These are phyloP conservation scores for Pardalotus punctatus DNA, from an alignment of 2,113 vertebrate genomes.

Conservation along the genomic window DNA sequence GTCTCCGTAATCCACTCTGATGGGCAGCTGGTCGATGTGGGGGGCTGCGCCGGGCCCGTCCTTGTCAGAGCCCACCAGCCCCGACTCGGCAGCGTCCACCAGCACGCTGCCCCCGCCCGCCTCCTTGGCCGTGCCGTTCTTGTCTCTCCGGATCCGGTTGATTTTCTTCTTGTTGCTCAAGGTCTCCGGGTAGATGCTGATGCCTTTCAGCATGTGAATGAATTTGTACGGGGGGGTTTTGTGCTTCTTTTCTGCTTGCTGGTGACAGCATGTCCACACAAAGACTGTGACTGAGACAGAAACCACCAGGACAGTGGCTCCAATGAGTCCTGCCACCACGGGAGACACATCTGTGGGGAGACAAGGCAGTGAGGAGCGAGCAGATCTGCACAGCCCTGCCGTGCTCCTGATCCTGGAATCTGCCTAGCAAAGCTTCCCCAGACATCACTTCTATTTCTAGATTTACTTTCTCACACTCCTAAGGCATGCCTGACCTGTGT, in stretches of 20 bases:
- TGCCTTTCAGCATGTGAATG: slow-evolving; percentile 97
- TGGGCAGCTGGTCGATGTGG: slow-evolving; percentile 78
- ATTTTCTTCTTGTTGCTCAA: slow-evolving; percentile 91
- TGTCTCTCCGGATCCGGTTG: slow-evolving; percentile 75
- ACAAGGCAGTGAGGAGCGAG: neutral
- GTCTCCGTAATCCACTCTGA: slow-evolving; percentile 81
- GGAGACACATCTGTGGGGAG: slow-evolving; percentile 88
- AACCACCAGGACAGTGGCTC: slow-evolving; percentile 89
- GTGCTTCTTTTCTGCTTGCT: slow-evolving; percentile 81
- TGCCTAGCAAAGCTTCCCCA: neutral
- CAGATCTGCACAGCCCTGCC: accelerated
- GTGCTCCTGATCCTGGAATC: neutral
- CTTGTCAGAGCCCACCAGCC: slow-evolving; percentile 61
- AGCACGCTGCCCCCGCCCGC: slow-evolving; percentile 63
- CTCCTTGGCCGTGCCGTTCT: slow-evolving; percentile 49
- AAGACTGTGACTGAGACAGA: slow-evolving; percentile 86
- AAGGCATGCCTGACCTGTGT: neutral
- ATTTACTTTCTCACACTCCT: neutral
- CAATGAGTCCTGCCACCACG: slow-evolving; percentile 90
- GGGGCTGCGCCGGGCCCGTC: neutral
- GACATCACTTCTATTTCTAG: neutral
- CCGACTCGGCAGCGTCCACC: slow-evolving; percentile 79
- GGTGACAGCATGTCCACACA: slow-evolving; percentile 94
- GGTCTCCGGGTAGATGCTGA: slow-evolving; percentile 96
- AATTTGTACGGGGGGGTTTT: slow-evolving; percentile 92